A percentile compares a stretch with the other conserved stretches of the same genome.
These are phyloP conservation scores for Yponomeuta malinellus DNA, from an alignment of 2,888 invertebrate species.

Conservation along the genomic window DNA sequence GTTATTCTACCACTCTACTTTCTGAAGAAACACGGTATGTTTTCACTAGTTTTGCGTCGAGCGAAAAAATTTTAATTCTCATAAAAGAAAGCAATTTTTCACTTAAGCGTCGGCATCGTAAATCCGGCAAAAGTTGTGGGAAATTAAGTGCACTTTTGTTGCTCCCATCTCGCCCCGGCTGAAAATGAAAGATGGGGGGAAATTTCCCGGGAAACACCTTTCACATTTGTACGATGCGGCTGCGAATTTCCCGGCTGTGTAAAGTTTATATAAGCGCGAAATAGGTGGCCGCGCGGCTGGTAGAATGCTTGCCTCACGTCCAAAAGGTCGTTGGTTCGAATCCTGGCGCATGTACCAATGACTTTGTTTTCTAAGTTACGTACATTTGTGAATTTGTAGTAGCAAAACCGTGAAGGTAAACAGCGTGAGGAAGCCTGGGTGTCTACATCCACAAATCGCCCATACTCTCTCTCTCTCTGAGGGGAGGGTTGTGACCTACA, in stretches of 20 bases:
- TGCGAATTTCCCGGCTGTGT: background rate
- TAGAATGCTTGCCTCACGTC: background rate
- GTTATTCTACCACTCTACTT: background rate
- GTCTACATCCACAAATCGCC: background rate
- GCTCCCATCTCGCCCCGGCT: slow-evolving; percentile 32
- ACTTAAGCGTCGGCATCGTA: slow-evolving; percentile 47
- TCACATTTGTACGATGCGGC: background rate
- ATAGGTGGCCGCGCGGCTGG: background rate
- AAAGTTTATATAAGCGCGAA: background rate
- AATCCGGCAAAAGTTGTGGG: slow-evolving; percentile 47
- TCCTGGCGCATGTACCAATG: background rate
- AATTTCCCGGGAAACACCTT: background rate
- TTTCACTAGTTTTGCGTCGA: background rate
- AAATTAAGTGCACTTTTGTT: slow-evolving; percentile 56
- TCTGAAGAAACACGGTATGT: background rate
- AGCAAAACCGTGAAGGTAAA: background rate
- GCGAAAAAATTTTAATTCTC: slow-evolving; percentile 34
- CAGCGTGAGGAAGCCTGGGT: background rate
- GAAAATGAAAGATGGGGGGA: slow-evolving; percentile 22
- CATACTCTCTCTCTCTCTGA: too few species aligned
- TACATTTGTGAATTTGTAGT: too few species aligned
- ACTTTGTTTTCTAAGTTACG: too few species aligned
- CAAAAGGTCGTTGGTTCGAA: background rate
- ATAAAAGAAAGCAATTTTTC: slow-evolving; percentile 57
- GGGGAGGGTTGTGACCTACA: too few species aligned